Evolutionary conservation across 1,140 invertebrate species (phyloP).

Genomic region (Leptinotarsa texana): DNA sequence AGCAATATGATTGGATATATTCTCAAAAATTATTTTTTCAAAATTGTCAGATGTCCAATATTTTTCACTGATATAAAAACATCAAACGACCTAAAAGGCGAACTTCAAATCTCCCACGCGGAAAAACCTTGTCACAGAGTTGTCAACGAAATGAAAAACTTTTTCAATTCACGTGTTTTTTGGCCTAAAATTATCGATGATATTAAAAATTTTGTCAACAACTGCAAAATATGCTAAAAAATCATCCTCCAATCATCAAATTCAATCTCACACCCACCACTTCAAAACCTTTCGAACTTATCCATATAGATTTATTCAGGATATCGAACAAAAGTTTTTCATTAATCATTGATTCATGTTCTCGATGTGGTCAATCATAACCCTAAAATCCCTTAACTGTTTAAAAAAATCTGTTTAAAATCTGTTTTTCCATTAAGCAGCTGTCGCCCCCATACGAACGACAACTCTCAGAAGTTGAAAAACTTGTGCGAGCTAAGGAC

Average conservation of each 20-base stretch:
- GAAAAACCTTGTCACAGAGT: conserved; percentile 39
- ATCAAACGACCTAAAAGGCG: conserved; percentile 32
- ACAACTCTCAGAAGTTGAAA: too few relatives aligned
- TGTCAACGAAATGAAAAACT: conserved; percentile 33
- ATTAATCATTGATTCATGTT: conserved; percentile 49
- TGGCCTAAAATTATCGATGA: conserved; percentile 37
- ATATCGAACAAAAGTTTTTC: conserved; percentile 39
- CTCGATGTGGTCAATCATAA: conserved; percentile 46
- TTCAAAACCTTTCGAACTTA: conserved; percentile 45
- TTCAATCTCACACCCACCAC: not conserved
- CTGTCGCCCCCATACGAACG: too few relatives aligned
- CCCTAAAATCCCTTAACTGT: conserved; percentile 28
- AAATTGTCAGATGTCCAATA: conserved; percentile 28
- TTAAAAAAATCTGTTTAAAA: too few relatives aligned
- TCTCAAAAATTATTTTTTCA: conserved; percentile 37
- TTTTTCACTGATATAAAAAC: conserved; percentile 30
- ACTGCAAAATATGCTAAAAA: not conserved
- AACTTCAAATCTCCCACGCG: conserved; percentile 37
- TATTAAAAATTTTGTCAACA: conserved; percentile 31
- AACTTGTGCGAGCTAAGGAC: too few relatives aligned
- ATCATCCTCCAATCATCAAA: not conserved
- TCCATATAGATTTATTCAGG: conserved; percentile 45
- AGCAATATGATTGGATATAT: not conserved
- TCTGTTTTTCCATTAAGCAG: too few relatives aligned
- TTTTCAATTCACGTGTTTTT: conserved; percentile 29